Evolutionary conservation across 1,140 invertebrate species (phyloP).

Genomic region (Tetragonula clypearis): DNA sequence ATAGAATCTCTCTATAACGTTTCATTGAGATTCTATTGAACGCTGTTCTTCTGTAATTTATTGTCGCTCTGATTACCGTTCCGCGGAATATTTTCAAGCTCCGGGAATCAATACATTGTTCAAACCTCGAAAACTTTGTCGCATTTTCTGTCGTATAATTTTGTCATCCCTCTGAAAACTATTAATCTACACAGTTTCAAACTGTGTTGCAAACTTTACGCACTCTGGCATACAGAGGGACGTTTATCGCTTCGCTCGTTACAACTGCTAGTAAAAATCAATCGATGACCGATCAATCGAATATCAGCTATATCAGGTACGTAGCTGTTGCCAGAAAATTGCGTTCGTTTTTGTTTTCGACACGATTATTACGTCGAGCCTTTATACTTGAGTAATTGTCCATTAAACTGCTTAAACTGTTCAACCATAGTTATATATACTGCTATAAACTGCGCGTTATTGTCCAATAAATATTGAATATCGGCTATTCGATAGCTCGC

Average conservation of each 20-base stretch:
- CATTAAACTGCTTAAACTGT: constrained; percentile 8
- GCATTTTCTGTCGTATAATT: too few relatives aligned
- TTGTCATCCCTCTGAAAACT: too few relatives aligned
- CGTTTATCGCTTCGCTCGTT: not conserved
- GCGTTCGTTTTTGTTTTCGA: not conserved
- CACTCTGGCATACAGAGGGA: not conserved
- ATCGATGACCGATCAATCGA: not conserved
- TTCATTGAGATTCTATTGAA: too few relatives aligned
- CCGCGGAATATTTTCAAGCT: too few relatives aligned
- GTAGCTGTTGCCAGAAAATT: not conserved
- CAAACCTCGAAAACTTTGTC: too few relatives aligned
- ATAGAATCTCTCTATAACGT: too few relatives aligned
- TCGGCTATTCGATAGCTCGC: not conserved
- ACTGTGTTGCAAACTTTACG: too few relatives aligned
- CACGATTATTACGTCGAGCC: not conserved
- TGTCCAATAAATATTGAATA: constrained; percentile 10
- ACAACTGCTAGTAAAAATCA: not conserved
- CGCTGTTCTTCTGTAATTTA: too few relatives aligned
- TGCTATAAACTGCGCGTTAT: constrained; percentile 3
- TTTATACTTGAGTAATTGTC: not conserved
- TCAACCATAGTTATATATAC: too few relatives aligned
- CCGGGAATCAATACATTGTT: too few relatives aligned
- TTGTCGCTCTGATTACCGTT: too few relatives aligned
- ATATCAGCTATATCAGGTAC: not conserved
- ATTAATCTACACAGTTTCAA: too few relatives aligned